Percentiles rank a stretch among this genome's conserved stretches.
Conservation (phyloP, 2,113 vertebrate species). For the Argyrosomus japonicus region DNA sequence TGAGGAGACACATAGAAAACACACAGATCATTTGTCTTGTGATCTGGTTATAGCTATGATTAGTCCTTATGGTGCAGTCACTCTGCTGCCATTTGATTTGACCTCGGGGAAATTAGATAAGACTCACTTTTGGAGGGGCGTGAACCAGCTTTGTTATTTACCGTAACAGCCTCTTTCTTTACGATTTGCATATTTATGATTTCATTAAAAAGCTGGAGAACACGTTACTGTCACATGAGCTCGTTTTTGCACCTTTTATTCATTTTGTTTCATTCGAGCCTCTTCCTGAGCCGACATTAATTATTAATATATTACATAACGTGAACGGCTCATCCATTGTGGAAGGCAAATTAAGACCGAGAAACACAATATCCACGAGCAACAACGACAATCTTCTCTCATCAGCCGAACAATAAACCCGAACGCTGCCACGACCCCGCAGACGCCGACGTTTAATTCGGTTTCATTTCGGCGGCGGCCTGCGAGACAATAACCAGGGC, state of each 20-base stretch:
- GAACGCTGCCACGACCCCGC: background rate
- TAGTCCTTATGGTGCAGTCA: background rate
- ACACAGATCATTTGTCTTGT: background rate
- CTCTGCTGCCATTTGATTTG: background rate
- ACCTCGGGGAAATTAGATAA: constrained; percentile 47
- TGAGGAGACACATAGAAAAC: constrained; percentile 59
- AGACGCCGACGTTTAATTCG: background rate
- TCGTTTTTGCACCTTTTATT: background rate
- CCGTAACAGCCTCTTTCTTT: background rate
- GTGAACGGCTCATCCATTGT: constrained; percentile 6
- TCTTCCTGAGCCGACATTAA: constrained; percentile 23
- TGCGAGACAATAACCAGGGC: constrained; percentile 35
- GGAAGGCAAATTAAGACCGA: background rate
- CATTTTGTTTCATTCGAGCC: background rate
- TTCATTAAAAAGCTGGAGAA: constrained; percentile 10
- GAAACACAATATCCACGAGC: background rate
- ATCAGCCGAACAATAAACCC: constrained; percentile 9
- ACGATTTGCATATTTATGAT: constrained; percentile 1
- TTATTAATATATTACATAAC: constrained; percentile 54
- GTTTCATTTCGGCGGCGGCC: constrained; percentile 27
- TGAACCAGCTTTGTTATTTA: constrained; percentile 10
- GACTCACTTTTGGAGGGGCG: background rate
- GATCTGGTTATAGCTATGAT: background rate
- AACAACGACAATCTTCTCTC: background rate
- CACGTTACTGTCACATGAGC: constrained; percentile 7